Base-by-base conservation (phyloP, 2,797 vertebrate genomes). In the Arrhamphus sclerolepis region DNA sequence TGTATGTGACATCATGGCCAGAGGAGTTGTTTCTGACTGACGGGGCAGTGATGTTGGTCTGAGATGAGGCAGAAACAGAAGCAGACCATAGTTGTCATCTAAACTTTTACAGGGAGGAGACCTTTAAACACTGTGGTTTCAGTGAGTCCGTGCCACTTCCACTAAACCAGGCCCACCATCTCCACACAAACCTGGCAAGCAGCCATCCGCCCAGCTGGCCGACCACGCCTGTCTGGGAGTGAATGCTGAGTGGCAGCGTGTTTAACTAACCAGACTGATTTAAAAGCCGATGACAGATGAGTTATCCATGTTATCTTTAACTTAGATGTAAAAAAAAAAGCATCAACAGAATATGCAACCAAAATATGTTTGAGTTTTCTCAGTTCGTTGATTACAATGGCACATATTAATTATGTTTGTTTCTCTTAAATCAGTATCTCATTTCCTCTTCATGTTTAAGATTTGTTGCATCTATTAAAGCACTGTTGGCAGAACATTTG, bases 201-300 rank as follows among this genome's bases (percentile, higher is more conserved):
- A 51, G 54, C 51, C 39, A 39, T 17, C 55, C 7, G 17, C 39
- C 85, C 80, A 48, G 54, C 51, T 39, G 42, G 14, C 55, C 7
- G 17, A 41, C 85, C 80, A 48, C 83, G 82, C 83, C 83, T 74
- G 81, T 89, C 79, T 87, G 6, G 49, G 59, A 44, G 63, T 21
- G 0, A 28, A 28, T 18, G 18, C 28, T 34, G 21, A 38, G 21
- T 24, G 46, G 55, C 13, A 11, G 44, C 9, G 41, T 20, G 48
- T 31, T 6, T 9, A 9, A 40, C 4, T 4, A 10, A 18, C 9
- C 1, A 16, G 9, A 19, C 17, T 0, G 1, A n/a, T n/a, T n/a
- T 13, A 34, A 17, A 14, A 52, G 4, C 57, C 58, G 14, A 51
- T 43, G 7, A 58, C 7, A 8, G 7, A 51, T 69, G 8, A 38